These are phyloP conservation scores for Diplazon laetatorius DNA, from an alignment of 2,888 invertebrate species.

Conservation along the genomic window DNA sequence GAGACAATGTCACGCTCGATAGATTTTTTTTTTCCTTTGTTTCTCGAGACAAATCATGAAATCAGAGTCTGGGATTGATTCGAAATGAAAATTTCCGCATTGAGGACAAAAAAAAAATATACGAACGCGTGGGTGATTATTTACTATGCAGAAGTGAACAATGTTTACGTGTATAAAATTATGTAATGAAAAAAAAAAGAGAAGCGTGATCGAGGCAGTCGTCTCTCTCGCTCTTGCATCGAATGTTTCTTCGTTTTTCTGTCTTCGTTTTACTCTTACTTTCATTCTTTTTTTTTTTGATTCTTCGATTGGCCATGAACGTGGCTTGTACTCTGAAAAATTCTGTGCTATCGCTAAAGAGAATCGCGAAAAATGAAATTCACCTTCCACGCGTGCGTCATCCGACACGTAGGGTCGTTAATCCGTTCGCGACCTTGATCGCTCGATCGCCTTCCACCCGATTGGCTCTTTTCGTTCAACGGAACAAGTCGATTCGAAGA, in stretches of 20 bases:
- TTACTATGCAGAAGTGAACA: too few species aligned
- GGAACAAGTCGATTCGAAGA: conserved; percentile 15
- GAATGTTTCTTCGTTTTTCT: too few species aligned
- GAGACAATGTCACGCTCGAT: conserved; percentile 47
- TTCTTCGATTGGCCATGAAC: conserved; percentile 32
- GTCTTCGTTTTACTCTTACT: neutral
- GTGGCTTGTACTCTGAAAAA: conserved; percentile 32
- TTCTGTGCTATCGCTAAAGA: conserved; percentile 38
- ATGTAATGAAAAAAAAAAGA: conserved; percentile 34
- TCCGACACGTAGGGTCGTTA: conserved; percentile 31
- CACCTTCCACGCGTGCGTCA: conserved; percentile 47
- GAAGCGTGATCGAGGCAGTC: too few species aligned
- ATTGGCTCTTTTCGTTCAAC: conserved; percentile 22
- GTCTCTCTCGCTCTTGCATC: too few species aligned
- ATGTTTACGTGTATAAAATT: neutral
- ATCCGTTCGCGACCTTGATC: conserved; percentile 53
- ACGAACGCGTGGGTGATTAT: too few species aligned
- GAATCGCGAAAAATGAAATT: conserved; percentile 32
- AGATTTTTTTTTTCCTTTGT: neutral
- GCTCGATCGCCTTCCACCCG: conserved; percentile 25
- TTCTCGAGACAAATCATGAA: conserved; percentile 11
- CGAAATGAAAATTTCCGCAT: neutral
- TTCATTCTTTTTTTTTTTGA: conserved; percentile 2
- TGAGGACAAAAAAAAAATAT: too few species aligned
- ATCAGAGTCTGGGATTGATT: neutral